Evolutionary conservation across 2,113 vertebrate genomes (phyloP).

Genomic region (Actinemys pallida): DNA sequence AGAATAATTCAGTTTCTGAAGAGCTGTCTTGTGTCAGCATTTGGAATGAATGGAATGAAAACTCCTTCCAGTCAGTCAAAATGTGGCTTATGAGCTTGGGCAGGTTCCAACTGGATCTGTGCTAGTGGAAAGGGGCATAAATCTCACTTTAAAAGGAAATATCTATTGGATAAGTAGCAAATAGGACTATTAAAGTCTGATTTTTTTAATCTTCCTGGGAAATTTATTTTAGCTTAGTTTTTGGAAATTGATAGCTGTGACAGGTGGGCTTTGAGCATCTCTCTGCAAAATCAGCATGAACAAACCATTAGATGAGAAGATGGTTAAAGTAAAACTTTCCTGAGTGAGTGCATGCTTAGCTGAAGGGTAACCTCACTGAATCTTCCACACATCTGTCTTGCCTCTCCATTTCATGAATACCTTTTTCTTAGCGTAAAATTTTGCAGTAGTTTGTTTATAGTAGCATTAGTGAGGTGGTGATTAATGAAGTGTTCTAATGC

Average conservation of each 20-base stretch:
- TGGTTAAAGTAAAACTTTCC: accelerated
- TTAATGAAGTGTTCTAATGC: not conserved
- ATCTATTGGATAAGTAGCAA: accelerated
- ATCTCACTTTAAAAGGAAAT: not conserved
- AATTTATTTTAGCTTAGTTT: accelerated
- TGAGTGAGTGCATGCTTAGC: not conserved
- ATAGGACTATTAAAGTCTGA: not conserved
- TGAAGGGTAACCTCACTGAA: not conserved
- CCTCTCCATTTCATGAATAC: not conserved
- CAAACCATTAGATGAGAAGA: accelerated
- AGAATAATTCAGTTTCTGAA: not conserved
- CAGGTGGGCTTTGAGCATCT: not conserved
- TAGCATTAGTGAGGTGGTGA: not conserved
- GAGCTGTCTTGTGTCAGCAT: slow-evolving; percentile 23
- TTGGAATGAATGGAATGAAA: slow-evolving; percentile 61
- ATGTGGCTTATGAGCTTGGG: not conserved
- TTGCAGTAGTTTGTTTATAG: slow-evolving; percentile 7
- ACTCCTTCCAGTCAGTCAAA: slow-evolving; percentile 33
- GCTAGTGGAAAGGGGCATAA: not conserved
- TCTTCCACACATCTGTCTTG: not conserved
- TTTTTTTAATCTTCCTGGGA: accelerated
- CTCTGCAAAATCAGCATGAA: accelerated
- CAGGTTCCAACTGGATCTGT: not conserved
- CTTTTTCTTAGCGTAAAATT: not conserved
- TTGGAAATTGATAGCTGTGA: accelerated